phyloP scores from a whole-genome alignment of 1,140 invertebrate genomes.

The Drosophila athabasca region DNA sequence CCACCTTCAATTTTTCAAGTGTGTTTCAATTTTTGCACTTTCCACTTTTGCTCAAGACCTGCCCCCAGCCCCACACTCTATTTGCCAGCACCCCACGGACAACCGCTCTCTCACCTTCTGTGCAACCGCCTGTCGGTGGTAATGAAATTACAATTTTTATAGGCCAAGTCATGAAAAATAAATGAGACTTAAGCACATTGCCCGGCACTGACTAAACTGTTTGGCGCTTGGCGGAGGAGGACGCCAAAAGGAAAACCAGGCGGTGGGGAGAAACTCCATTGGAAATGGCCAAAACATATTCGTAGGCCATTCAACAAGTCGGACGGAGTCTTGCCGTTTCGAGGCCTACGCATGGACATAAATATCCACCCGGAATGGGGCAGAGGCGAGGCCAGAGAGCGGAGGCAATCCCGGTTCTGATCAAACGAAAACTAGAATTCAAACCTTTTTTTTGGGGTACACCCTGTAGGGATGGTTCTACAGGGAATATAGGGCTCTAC shows the following conservation, averaged over 20 bases:
- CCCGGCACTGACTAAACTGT: constrained; percentile 47
- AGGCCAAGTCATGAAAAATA: constrained; percentile 78
- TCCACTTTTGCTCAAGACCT: constrained; percentile 10
- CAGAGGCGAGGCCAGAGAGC: background rate
- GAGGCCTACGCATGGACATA: constrained; percentile 65
- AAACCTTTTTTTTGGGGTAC: constrained; percentile 42
- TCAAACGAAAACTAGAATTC: constrained; percentile 34
- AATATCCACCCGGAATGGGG: constrained; percentile 46
- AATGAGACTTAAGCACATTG: constrained; percentile 81
- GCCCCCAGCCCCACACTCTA: constrained; percentile 21
- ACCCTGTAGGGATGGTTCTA: background rate
- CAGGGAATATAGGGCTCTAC: no score
- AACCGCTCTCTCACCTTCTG: constrained; percentile 31
- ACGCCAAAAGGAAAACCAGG: background rate
- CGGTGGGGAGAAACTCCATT: background rate
- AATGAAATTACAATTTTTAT: constrained; percentile 83
- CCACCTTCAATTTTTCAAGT: constrained; percentile 74
- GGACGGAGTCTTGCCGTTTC: background rate
- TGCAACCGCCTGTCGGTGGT: constrained; percentile 58
- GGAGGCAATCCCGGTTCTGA: constrained; percentile 25
- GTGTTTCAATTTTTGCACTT: constrained; percentile 74
- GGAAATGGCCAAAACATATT: constrained; percentile 19
- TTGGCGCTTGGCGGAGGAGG: constrained; percentile 8
- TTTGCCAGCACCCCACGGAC: background rate
- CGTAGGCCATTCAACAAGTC: constrained; percentile 67